Evolutionary conservation across 2,888 invertebrate genomes (phyloP), one percentile per base, ranked within the genome.

Genomic region (Labia minor): DNA sequence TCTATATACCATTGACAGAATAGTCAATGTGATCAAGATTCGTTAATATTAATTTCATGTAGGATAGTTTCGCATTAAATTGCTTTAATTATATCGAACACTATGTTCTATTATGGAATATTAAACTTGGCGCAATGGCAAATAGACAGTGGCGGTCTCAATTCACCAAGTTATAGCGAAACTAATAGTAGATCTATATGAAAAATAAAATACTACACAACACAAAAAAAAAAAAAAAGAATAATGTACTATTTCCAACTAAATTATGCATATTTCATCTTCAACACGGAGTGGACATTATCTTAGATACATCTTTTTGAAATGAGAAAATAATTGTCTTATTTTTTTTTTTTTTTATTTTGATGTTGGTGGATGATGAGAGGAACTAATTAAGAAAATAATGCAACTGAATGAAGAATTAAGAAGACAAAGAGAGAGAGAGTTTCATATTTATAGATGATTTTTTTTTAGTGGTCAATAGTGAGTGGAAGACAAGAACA

Each of bases 21-120:
- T 49, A 49, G 49, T 49, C 49, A 49, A 49, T 49, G 49, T 49
- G 49, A 49, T 49, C 49, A 49, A 49, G 49, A 49, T 49, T 49
- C 49, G 49, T 49, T 49, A 49, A 49, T 49, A 49, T 49, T 49
- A 49, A 49, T 49, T 49, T 49, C 49, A 49, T 49, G 49, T 49
- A 49, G 49, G 49, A 49, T 49, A 49, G 49, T 49, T 49, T 49
- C 49, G 49, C 49, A 49, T 49, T 49, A 49, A 49, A 49, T 49
- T 49, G 49, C 49, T 49, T 49, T 49, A 49, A 49, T 49, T 49
- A 49, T 49, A 49, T 49, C 49, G 49, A 49, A 49, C 49, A 49
- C 49, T 49, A 49, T 49, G 49, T 49, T 49, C 49, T 49, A 49
- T 49, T 49, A 49, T 49, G 49, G 49, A 49, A 49, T 49, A 49